Evolutionary conservation across 2,113 vertebrate genomes (phyloP), one percentile per base, ranked within the genome.

Genomic region (Oncorhynchus mykiss): DNA sequence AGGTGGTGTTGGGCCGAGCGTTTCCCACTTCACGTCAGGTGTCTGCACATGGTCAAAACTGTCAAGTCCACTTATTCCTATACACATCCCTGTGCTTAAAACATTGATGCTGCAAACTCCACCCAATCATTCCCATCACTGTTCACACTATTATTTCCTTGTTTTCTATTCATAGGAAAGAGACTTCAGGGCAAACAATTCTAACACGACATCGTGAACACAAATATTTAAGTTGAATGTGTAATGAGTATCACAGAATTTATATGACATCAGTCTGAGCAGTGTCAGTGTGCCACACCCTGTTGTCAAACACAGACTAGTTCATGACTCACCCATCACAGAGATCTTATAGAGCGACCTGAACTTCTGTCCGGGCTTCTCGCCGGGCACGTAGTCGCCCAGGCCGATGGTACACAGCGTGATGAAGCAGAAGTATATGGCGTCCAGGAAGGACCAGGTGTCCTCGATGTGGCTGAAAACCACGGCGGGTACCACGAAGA

Each of bases 361-460:
- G 73, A 94, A 78, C 31, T 77, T 84, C 90, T 96, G 95, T 1
- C 85, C 73, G 0, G 89, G 88, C 81, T 92, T 88, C 13, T 92
- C 93, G 0, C 92, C 95, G 0, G 96, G 96, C 7, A 97, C 96
- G 0, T 94, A 96, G 74, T 97, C 96, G 0, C 96, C 96, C 3
- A 97, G 92, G 12, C 96, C 96, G 1, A 97, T 96, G 80, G 96
- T 97, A 91, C 94, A 95, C 73, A 97, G 93, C 0, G 96, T 96
- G 86, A 97, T 95, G 89, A 97, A 96, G 66, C 95, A 95, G 90
- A 97, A 97, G 90, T 97, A 97, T 80, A 97, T 81, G 22, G 95
- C 94, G 0, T 97, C 96, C 82, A 97, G 80, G 84, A 95, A 96
- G 9, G 92, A 94, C 96, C 96, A 97, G 5, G 88, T 77, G 5